Percentiles rank a stretch among this genome's conserved stretches.
Evolutionary conservation across 2,797 vertebrate species (phyloP).

Genomic region (Eospalax fontanierii): DNA sequence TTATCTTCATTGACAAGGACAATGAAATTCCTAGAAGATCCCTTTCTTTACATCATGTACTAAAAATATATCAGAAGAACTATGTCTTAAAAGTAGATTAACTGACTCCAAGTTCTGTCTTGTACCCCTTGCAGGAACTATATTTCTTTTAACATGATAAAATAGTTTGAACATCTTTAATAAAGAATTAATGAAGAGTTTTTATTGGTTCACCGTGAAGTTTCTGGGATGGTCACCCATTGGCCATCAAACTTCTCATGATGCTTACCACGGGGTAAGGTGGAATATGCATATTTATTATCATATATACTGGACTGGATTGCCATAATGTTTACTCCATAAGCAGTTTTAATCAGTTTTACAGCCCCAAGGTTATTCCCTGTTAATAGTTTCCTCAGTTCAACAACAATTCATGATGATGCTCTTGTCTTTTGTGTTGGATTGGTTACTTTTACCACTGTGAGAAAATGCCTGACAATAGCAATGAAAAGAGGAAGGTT

Average conservation of each 20-base stretch:
- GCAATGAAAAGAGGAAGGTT: not conserved
- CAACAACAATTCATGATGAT: not conserved
- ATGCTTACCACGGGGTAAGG: not conserved
- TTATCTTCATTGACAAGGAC: not conserved
- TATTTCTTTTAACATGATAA: not conserved
- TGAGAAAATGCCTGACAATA: too few species aligned
- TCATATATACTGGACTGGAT: not conserved
- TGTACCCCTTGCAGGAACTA: not conserved
- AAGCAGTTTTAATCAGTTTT: not conserved
- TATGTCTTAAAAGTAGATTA: not conserved
- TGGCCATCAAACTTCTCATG: not conserved
- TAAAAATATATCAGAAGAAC: not conserved
- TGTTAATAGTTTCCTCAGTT: not conserved
- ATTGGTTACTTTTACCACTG: not conserved
- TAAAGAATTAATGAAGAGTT: not conserved
- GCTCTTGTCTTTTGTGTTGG: not conserved
- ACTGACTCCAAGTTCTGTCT: not conserved
- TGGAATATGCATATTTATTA: not conserved
- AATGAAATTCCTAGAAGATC: not conserved
- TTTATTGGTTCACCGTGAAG: not conserved
- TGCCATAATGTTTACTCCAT: not conserved
- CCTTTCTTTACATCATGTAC: not conserved
- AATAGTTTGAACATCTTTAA: not conserved
- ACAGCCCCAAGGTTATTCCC: not conserved
- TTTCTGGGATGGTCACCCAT: not conserved